Evolutionary conservation across 2,113 vertebrate genomes (phyloP).

Genomic region (Crotalus viridis): DNA sequence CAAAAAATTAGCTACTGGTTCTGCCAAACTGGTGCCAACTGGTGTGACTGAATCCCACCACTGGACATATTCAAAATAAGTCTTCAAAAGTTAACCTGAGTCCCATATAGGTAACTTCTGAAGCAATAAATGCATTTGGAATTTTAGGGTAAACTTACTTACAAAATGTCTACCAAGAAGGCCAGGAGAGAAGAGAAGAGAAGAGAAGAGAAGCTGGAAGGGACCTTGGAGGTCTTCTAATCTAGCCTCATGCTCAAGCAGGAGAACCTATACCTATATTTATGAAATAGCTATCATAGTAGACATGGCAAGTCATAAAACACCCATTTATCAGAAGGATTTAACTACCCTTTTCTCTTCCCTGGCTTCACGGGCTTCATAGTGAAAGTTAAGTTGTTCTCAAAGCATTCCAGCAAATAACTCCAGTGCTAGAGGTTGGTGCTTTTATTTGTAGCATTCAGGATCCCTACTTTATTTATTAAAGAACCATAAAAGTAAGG

Average conservation of each 20-base stretch:
- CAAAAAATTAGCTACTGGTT: no score
- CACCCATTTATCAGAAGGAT: not conserved
- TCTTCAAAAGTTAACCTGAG: not conserved
- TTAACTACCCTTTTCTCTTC: not conserved
- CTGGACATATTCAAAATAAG: not conserved
- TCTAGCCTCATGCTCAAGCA: no score
- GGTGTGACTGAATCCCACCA: no score
- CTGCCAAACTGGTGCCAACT: no score
- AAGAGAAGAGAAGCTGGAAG: no score
- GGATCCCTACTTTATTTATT: not conserved
- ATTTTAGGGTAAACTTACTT: not conserved
- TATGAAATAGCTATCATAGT: not conserved
- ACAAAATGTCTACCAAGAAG: not conserved
- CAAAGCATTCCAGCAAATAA: not conserved
- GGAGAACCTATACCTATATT: not conserved
- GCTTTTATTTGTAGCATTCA: not conserved
- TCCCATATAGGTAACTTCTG: not conserved
- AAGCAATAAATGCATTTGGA: not conserved
- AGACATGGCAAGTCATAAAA: not conserved
- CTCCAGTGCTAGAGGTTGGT: not conserved
- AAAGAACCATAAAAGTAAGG: not conserved
- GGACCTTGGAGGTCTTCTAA: no score
- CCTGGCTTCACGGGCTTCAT: not conserved
- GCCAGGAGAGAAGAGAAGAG: no score
- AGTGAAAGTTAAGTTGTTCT: not conserved